Evolutionary conservation across 2,888 invertebrate genomes (phyloP), one percentile per base, ranked within the genome.

Genomic region (Beris chalybata): DNA sequence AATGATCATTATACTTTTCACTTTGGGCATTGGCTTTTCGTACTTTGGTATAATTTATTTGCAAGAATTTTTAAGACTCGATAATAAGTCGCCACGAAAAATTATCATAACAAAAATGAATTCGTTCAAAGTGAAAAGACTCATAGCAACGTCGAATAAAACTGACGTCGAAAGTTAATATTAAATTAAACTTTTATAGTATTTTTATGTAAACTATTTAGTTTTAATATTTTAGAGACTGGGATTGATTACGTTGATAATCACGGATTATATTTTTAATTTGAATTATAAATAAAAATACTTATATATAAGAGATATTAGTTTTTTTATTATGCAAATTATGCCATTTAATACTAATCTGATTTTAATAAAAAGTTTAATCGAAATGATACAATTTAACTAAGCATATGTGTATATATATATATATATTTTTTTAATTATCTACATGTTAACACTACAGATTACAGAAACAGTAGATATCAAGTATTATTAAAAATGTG

Each of bases 1-100:
- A 9, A 44, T 72, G 58, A 69, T 71, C 48, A 68, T 72, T 68
- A 65, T 70, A 70, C 59, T 72, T 50, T 61, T 71, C 9, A 54
- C 22, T 9, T 43, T 64, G 15, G 64, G 29, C 5, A 30, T 32
- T 43, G 64, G 54, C 7, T 64, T 54, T 64, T 15, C 44, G 6
- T 64, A 61, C 32, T 61, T 61, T 22, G 61, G 61, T 11, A 50
- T 61, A 12, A 15, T 61, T 9, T 61, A 61, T 52, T 61, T 61
- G 22, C 5, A 38, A 9, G 7, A 38, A 38, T 38, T 7, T 9
- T 43, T 61, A 2, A 22, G 50, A 50, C 52, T 52, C 7, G 61
- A 61, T 61, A 50, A 43, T 15, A 38, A 61, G 11, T 38, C 61
- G 4, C 61, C 61, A n/a, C 11, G 61, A 38, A 50, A 50, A 15